Conservation (phyloP, 2,113 vertebrate species). For the Sylvicapra grimmia region DNA sequence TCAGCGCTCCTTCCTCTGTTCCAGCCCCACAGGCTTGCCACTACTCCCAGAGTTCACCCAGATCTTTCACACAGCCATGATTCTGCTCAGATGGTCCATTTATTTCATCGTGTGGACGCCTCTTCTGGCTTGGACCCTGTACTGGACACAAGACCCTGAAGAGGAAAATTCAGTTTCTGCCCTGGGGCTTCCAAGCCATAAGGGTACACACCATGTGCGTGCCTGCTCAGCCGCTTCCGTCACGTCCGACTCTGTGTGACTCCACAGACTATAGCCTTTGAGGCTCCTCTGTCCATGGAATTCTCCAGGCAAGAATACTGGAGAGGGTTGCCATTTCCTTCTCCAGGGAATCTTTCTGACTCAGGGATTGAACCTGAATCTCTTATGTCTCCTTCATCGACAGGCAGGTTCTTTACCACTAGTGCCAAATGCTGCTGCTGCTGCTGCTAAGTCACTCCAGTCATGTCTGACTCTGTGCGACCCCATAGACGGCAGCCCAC, state of each 20-base stretch:
- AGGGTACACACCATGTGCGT: neutral
- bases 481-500: too few species aligned
- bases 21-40: neutral
- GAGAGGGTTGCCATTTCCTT: neutral
- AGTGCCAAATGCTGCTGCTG: neutral
- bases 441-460: neutral
- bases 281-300: neutral
- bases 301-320: neutral
- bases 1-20: neutral
- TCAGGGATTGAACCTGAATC: too few species aligned
- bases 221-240: rapidly evolving
- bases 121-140: neutral
- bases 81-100: neutral
- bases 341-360: neutral
- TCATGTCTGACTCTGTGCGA: too few species aligned
- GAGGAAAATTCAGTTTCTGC: neutral
- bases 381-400: too few species aligned
- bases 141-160: neutral
- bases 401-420: too few species aligned
- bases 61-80: neutral
- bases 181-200: neutral
- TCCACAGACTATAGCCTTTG: neutral
- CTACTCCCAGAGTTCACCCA: neutral
- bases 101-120: neutral
- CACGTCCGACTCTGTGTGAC: neutral